Base-by-base conservation (phyloP, 2,113 vertebrate species). In the Scytalopus superciliaris region DNA sequence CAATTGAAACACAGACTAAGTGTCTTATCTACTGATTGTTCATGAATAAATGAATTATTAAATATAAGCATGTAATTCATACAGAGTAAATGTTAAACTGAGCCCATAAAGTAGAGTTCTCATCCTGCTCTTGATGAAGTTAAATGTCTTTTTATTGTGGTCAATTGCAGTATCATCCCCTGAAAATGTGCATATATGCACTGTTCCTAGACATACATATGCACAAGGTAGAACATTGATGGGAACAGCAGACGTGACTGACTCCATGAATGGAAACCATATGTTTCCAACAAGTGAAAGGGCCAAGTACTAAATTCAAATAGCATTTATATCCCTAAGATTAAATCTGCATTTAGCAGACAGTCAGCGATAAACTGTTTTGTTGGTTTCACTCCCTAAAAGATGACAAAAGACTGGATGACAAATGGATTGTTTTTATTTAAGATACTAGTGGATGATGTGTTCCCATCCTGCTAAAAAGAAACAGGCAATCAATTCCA, bases 31-130 rank as follows among this genome's bases (percentile, higher is more conserved):
- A 30, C 59, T 47, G 39, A 52, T 67, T 59, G 14, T 77, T 93
- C 53, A 68, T 81, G 39, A 84, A 96, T 63, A 90, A 96, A 89
- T 84, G 21, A 90, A 95, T 82, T 44, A 90, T 90, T 90, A 94
- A 68, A 72, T 56, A 7, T 50, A 74, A 70, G 44, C 0, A 0
- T 79, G 74, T 35, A 55, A 28, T 53, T 90, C 59, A 59, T 57
- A 50, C 30, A 76, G 49, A 82, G 17, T 73, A 90, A 83, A 77
- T 45, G 18, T 74, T 73, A 77, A 6, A 88, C 15, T 1, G 1
- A 83, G 42, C 30, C 16, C 21, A 28, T n/a, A 27, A 84, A 66
- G 28, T 37, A 73, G 40, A 68, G n/a, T n/a, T 66, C 16, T 88
- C 18, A 66, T 66, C 6, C 45, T 80, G 24, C 9, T 86, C 42